Base-by-base conservation (phyloP, 2,888 invertebrate genomes). In the Trichopoda pennipes region DNA sequence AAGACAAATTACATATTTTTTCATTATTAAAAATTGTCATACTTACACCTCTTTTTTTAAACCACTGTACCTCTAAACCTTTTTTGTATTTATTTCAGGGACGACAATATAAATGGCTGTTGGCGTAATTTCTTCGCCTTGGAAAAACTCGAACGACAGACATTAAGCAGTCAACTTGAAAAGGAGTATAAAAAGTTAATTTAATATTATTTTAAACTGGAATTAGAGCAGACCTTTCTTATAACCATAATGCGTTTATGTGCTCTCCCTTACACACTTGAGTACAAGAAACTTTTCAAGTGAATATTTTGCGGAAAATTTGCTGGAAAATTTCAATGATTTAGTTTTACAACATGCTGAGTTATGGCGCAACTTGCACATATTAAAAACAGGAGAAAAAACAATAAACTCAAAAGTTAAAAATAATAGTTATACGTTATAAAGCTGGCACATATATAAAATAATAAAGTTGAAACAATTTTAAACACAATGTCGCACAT, bases 321-420 rank as follows among this genome's bases (percentile, higher is more conserved):
- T 77, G 73, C 73, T 73, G 68, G 56, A 76, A 81, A 81, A 81
- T 81, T 56, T 58, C 72, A 77, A 68, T 77, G 81, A 77, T 55
- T 81, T 77, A 49, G 44, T 77, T 55, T 21, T 21, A 10, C 55
- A 73, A 61, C 66, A 73, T 68, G 47, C 60, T 68, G 47, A 68
- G 68, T 73, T 79, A 78, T 73, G 58, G 66, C 53, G 58, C 44
- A 78, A 72, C 64, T 78, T 58, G 19, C 35, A 61, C 66, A 32
- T 28, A 38, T 44, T n/a, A 44, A 44, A 6, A 14, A 38, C 14
- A 38, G 14, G 14, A 38, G 38, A 38, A 10, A 3, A 2, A 10
- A 16, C 38, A 6, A 38, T 38, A 14, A 44, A 44, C 14, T 44
- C n/a, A 16, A 16, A 44, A 44, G 14, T 47, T 61, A 47, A 60